These are phyloP conservation scores for Rotaria magnacalcarata DNA, from an alignment of 2,888 invertebrate species.

Conservation along the genomic window DNA sequence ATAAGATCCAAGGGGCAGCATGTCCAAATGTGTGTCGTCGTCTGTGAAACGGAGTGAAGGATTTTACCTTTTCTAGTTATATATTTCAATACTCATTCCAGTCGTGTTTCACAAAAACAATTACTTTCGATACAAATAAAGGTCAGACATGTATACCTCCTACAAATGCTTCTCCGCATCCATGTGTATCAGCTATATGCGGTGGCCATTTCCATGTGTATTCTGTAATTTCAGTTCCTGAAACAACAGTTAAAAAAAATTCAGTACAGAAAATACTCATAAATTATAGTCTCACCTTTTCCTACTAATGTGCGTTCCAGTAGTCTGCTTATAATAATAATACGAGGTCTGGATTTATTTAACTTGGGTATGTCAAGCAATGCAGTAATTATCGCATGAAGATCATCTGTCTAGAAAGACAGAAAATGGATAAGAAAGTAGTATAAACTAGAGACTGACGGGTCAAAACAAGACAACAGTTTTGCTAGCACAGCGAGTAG, in stretches of 20 bases:
- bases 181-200: background rate
- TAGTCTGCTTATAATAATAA: background rate
- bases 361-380: background rate
- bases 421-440: background rate
- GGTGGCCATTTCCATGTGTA: background rate
- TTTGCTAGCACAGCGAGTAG: too few species aligned
- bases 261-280: background rate
- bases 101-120: background rate
- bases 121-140: too few species aligned
- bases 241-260: background rate
- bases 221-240: background rate
- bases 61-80: too few species aligned
- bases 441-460: too few species aligned
- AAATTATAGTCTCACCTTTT: background rate
- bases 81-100: too few species aligned
- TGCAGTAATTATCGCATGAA: background rate
- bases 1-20: too few species aligned
- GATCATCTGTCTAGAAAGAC: background rate
- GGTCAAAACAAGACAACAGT: too few species aligned
- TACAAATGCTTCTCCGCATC: background rate
- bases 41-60: too few species aligned
- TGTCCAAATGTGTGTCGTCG: too few species aligned
- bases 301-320: background rate
- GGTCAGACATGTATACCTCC: background rate
- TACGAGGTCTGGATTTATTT: slow-evolving; percentile 4